Conservation (phyloP, 2,888 invertebrate genomes). For the Conchocele bisecta region DNA sequence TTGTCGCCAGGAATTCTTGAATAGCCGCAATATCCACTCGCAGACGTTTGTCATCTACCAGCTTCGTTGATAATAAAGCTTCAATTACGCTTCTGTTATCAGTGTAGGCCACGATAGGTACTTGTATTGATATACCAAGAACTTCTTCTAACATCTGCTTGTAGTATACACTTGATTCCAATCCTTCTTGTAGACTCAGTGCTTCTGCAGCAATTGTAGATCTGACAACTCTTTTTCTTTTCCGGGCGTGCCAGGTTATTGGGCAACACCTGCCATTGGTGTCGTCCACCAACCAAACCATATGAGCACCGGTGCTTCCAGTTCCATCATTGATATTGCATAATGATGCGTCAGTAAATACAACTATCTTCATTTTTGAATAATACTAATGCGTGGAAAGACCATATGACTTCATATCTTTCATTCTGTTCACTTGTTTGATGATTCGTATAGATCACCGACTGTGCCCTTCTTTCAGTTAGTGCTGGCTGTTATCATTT, state of each 20-base stretch:
- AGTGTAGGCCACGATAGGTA: conserved; percentile 9
- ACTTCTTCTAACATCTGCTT: conserved; percentile 12
- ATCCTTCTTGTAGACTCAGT: conserved; percentile 38
- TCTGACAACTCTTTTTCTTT: conserved; percentile 49
- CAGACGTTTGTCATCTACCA: conserved; percentile 19
- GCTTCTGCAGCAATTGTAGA: conserved; percentile 56
- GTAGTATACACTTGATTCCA: conserved; percentile 15
- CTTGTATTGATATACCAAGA: conserved; percentile 3
- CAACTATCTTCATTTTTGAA: background rate
- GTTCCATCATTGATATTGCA: conserved; percentile 47
- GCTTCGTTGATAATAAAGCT: conserved; percentile 9
- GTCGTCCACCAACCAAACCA: conserved; percentile 45
- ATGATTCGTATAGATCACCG: conserved; percentile 7
- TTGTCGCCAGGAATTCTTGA: conserved; percentile 4
- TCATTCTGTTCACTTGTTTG: conserved; percentile 17
- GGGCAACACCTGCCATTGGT: conserved; percentile 44
- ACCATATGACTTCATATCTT: conserved; percentile 13
- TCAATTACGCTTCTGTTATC: conserved; percentile 26
- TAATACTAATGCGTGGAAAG: conserved; percentile 13
- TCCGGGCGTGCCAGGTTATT: conserved; percentile 46
- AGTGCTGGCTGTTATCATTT: conserved; percentile 41
- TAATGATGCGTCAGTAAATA: conserved; percentile 50
- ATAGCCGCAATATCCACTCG: conserved; percentile 12
- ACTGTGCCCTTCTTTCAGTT: conserved; percentile 23
- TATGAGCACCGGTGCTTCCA: conserved; percentile 45